Conservation (phyloP, 2,113 vertebrate species). For the Nothocercus nigrocapillus region DNA sequence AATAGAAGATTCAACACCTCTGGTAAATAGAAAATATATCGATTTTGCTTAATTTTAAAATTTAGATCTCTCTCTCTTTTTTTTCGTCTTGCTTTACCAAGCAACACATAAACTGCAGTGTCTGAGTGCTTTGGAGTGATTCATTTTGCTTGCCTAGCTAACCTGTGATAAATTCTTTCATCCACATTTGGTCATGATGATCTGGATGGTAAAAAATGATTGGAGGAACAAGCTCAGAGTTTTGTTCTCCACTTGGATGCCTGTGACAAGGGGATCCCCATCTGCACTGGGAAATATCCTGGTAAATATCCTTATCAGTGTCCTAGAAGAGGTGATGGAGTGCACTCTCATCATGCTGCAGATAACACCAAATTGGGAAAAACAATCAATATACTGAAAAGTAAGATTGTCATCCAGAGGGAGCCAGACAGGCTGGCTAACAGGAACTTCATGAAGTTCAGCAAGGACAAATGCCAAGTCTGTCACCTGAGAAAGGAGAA, state of each 20-base stretch:
- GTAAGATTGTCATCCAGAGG: not conserved
- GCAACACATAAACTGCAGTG: not conserved
- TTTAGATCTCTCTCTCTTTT: not conserved
- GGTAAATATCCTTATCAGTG: not conserved
- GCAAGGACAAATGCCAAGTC: not conserved
- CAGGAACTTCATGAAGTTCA: not conserved
- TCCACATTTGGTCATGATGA: not conserved
- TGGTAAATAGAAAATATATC: not conserved
- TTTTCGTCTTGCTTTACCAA: not conserved
- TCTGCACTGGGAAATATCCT: not conserved
- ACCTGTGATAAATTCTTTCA: not conserved
- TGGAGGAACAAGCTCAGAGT: not conserved
- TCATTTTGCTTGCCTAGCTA: not conserved
- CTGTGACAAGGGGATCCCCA: not conserved
- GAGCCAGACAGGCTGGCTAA: not conserved
- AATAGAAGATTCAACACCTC: not conserved
- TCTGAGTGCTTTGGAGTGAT: not conserved
- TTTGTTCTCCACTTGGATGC: accelerated
- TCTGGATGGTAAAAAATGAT: not conserved
- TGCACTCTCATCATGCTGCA: not conserved
- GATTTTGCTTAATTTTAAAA: not conserved
- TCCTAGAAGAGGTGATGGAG: not conserved
- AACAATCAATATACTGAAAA: not conserved
- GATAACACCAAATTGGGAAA: not conserved
- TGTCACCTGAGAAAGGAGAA: not conserved